A percentile compares a stretch with the other conserved stretches of the same genome.
These are phyloP conservation scores for Slavum lentiscoides DNA, from an alignment of 2,888 invertebrate genomes.

Conservation along the genomic window DNA sequence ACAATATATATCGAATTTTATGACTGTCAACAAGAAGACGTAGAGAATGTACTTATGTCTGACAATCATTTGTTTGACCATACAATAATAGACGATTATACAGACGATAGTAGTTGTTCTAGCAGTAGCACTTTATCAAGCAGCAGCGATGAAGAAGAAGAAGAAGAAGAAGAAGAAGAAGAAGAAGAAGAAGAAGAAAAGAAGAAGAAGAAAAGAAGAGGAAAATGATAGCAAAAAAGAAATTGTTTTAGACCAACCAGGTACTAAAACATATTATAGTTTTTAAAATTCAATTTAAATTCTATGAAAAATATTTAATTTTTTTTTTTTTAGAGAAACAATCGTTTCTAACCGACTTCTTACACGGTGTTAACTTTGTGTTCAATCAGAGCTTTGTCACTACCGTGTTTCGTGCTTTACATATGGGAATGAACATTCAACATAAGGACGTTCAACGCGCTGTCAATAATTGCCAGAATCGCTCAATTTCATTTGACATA, in stretches of 20 bases:
- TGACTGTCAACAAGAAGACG: constrained; percentile 25
- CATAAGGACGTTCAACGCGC: constrained; percentile 70
- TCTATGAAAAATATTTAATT: not conserved
- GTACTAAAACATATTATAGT: not conserved
- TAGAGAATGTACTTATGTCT: constrained; percentile 26
- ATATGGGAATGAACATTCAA: constrained; percentile 65
- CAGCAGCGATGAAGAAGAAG: not conserved
- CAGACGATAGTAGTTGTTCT: not conserved
- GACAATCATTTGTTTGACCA: constrained; percentile 11
- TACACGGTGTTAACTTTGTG: not conserved
- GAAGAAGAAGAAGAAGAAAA: not conserved
- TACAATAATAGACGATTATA: not conserved
- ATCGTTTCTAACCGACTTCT: constrained; percentile 24
- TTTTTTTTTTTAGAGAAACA: constrained; percentile 1
- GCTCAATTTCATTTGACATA: constrained; percentile 70
- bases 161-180: too few relatives aligned
- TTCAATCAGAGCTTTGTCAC: constrained; percentile 64
- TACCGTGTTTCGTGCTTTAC: constrained; percentile 67
- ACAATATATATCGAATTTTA: constrained; percentile 20
- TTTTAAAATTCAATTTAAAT: not conserved
- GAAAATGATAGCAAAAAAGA: not conserved
- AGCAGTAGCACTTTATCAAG: not conserved
- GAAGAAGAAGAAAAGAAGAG: not conserved
- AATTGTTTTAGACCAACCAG: not conserved
- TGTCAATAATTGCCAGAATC: constrained; percentile 73